Percentiles rank a stretch among this genome's conserved stretches.
phyloP scores from a whole-genome alignment of 2,797 vertebrate species.

The Sebastes vulpes region DNA sequence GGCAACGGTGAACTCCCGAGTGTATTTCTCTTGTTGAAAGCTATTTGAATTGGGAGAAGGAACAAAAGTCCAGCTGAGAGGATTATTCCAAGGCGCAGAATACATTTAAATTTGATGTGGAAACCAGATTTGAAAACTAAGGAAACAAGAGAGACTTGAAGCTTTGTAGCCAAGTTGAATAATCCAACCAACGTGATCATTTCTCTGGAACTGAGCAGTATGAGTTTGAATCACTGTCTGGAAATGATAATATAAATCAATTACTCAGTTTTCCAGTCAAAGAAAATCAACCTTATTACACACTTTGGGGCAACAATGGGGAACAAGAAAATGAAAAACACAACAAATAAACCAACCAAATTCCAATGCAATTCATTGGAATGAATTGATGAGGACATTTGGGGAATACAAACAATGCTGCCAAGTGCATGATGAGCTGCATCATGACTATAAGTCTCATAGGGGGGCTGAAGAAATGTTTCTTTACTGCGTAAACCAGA shows the following conservation, averaged over 20 bases:
- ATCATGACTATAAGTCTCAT: constrained; percentile 33
- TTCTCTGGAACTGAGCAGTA: constrained; percentile 37
- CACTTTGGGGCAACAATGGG: not conserved
- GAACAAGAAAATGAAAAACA: not conserved
- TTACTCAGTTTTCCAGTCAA: constrained; percentile 8
- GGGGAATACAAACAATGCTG: constrained; percentile 25
- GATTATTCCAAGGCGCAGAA: constrained; percentile 52
- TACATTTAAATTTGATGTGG: constrained; percentile 52
- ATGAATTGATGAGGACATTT: not conserved
- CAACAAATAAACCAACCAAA: not conserved
- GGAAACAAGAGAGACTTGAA: constrained; percentile 32
- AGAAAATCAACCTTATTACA: constrained; percentile 23
- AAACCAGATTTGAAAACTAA: constrained; percentile 63
- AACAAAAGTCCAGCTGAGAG: constrained; percentile 50
- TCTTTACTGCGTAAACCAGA: constrained; percentile 36
- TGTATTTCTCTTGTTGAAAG: constrained; percentile 47
- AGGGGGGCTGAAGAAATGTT: constrained; percentile 15
- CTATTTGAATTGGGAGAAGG: constrained; percentile 51
- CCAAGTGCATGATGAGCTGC: constrained; percentile 42
- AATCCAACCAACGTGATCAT: constrained; percentile 21
- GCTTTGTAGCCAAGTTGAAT: constrained; percentile 35
- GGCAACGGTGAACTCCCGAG: constrained; percentile 23
- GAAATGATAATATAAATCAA: constrained; percentile 27
- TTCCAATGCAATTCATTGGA: not conserved
- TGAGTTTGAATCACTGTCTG: constrained; percentile 1